Evolutionary conservation across 2,797 vertebrate species (phyloP).

Genomic region (Echiichthys vipera): DNA sequence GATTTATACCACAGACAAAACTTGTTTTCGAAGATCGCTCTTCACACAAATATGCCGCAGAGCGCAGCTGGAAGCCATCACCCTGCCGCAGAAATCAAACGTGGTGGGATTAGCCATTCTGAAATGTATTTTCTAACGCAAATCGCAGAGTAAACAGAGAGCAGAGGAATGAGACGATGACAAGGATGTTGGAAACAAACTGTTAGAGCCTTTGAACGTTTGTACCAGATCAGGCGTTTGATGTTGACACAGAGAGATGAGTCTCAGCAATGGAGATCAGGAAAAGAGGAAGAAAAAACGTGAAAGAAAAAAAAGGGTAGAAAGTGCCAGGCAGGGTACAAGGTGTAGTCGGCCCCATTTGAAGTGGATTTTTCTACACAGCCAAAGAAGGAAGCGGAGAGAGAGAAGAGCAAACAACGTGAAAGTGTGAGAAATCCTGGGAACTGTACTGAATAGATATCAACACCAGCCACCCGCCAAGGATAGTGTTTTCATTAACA

Average conservation of each 20-base stretch:
- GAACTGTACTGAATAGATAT: conserved; percentile 76
- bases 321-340: conserved; percentile 60
- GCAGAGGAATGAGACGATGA: conserved; percentile 75
- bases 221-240: conserved; percentile 74
- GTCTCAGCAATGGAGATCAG: conserved; percentile 55
- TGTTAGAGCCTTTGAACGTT: conserved; percentile 71
- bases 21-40: conserved; percentile 82
- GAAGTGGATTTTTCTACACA: conserved; percentile 75
- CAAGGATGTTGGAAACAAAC: conserved; percentile 78
- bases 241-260: conserved; percentile 75
- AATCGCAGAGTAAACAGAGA: conserved; percentile 82
- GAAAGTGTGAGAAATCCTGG: conserved; percentile 77
- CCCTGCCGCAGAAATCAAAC: conserved; percentile 75
- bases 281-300: conserved; percentile 35
- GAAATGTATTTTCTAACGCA: conserved; percentile 82
- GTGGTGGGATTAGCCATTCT: conserved; percentile 78
- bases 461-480: conserved; percentile 72
- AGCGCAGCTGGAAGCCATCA: conserved; percentile 85
- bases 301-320: conserved; percentile 4
- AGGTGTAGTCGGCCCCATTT: conserved; percentile 68
- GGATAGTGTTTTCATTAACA: conserved; percentile 81
- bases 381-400: conserved; percentile 75
- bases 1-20: conserved; percentile 83
- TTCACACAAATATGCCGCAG: conserved; percentile 81
- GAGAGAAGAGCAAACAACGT: conserved; percentile 72